Conservation (phyloP, 2,888 invertebrate species). For the Leptopilina drosophilae region DNA sequence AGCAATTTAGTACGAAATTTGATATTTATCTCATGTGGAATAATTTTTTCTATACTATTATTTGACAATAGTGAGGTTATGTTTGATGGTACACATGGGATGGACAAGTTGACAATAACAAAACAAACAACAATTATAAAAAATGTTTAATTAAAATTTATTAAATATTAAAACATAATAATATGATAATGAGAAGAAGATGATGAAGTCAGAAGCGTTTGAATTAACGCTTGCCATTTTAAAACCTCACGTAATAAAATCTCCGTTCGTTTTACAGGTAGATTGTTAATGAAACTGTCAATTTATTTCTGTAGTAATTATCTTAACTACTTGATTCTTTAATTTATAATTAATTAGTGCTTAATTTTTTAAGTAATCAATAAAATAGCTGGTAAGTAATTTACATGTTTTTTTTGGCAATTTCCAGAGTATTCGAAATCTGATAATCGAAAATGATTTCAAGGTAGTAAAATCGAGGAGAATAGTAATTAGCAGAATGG, state of each 20-base stretch:
- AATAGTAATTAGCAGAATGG: conserved; percentile 80
- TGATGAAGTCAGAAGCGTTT: conserved; percentile 62
- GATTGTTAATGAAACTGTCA: neutral
- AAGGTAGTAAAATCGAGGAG: conserved; percentile 85
- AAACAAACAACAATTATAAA: neutral
- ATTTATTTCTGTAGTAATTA: neutral
- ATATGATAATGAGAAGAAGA: neutral
- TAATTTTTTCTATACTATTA: no score
- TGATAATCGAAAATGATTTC: conserved; percentile 84
- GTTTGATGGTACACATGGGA: no score
- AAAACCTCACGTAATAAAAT: conserved; percentile 90
- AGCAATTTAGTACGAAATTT: no score
- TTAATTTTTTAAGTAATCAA: no score
- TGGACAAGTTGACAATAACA: no score
- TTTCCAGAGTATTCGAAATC: conserved; percentile 81
- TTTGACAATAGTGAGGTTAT: no score
- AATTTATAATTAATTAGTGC: no score
- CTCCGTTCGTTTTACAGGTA: conserved; percentile 84
- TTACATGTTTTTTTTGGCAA: neutral
- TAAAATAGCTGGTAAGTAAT: no score
- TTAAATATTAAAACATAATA: neutral
- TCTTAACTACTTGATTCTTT: no score
- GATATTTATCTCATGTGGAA: no score
- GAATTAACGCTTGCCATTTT: conserved; percentile 90
- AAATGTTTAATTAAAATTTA: neutral